phyloP scores from a whole-genome alignment of 2,797 vertebrate species.

The Tympanoctomys barrerae region DNA sequence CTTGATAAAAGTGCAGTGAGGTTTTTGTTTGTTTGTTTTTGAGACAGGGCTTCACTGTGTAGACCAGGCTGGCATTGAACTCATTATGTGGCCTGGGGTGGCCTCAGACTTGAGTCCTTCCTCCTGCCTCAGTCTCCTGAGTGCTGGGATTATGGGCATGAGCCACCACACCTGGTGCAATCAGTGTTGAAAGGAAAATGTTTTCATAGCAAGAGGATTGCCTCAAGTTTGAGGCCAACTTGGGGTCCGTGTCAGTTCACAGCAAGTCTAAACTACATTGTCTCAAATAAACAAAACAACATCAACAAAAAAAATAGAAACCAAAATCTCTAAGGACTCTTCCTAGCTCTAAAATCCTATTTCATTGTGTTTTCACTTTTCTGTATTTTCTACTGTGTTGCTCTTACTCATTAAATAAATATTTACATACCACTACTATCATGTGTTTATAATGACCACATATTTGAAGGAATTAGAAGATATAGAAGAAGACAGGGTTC shows the following conservation, averaged over 20 bases:
- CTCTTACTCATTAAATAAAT: constrained; percentile 46
- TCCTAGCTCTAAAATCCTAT: constrained; percentile 24
- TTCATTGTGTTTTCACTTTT: neutral
- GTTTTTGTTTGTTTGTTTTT: neutral
- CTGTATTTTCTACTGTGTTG: neutral
- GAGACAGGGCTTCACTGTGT: neutral
- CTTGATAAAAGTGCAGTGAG: neutral
- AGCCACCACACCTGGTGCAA: neutral
- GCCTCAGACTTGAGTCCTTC: neutral
- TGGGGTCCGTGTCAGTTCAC: neutral
- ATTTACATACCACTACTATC: constrained; percentile 39
- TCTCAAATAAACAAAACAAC: neutral
- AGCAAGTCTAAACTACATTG: neutral
- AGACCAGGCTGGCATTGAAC: neutral
- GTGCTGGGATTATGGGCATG: neutral
- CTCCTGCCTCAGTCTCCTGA: neutral
- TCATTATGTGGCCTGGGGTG: neutral
- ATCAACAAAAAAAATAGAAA: constrained; percentile 25
- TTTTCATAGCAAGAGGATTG: too few species aligned
- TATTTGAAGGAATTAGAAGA: constrained; percentile 22
- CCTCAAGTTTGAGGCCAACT: too few species aligned
- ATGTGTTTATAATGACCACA: constrained; percentile 34
- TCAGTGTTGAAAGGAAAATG: neutral
- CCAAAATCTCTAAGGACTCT: neutral
- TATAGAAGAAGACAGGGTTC: neutral